Conservation (phyloP, 2,797 vertebrate species). For the Pelobates cultripes region DNA sequence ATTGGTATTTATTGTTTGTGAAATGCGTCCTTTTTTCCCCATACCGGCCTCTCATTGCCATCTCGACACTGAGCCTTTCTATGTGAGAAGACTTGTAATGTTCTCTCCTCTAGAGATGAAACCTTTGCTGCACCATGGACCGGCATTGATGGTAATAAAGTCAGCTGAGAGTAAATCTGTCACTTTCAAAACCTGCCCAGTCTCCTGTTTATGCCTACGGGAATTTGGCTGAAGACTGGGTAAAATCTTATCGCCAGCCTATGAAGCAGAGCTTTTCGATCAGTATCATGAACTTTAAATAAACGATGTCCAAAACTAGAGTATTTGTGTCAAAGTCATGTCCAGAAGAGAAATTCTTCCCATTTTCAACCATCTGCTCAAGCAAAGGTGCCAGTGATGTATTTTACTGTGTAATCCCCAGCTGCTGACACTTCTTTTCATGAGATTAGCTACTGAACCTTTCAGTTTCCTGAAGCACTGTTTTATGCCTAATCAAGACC, state of each 20-base stretch:
- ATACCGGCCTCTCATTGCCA: slow-evolving; percentile 21
- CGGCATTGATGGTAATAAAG: slow-evolving; percentile 49
- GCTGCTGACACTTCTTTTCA: slow-evolving; percentile 38
- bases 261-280: slow-evolving; percentile 36
- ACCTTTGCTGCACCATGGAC: slow-evolving; percentile 50
- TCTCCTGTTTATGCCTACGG: slow-evolving; percentile 47
- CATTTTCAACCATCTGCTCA: slow-evolving; percentile 52
- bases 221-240: slow-evolving; percentile 52
- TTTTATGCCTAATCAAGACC: background rate
- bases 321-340: slow-evolving; percentile 46
- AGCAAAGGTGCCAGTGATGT: slow-evolving; percentile 41
- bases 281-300: slow-evolving; percentile 34
- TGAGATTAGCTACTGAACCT: slow-evolving; percentile 8
- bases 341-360: slow-evolving; percentile 54
- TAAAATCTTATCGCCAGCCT: slow-evolving; percentile 41
- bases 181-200: slow-evolving; percentile 49
- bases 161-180: slow-evolving; percentile 53
- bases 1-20: slow-evolving; percentile 7
- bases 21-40: slow-evolving; percentile 26
- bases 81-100: slow-evolving; percentile 38
- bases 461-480: background rate
- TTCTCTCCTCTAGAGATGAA: slow-evolving; percentile 49
- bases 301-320: slow-evolving; percentile 51
- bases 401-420: slow-evolving; percentile 39
- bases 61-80: slow-evolving; percentile 45